A percentile compares a stretch with the other conserved stretches of the same genome.
phyloP scores from a whole-genome alignment of 2,797 vertebrate genomes.

The Philypnodon macrostomus region DNA sequence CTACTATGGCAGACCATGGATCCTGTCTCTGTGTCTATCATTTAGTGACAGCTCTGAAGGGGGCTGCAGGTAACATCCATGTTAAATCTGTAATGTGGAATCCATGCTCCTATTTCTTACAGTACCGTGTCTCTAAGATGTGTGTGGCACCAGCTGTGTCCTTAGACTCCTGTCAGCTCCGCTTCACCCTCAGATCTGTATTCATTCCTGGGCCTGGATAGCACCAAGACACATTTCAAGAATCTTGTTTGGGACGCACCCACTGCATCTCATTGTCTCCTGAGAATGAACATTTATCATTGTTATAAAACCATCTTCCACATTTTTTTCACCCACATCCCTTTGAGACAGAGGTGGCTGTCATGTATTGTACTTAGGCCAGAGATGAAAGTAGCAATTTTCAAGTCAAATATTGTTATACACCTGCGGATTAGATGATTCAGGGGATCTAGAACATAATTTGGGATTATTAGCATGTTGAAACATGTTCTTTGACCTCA shows the following conservation, averaged over 20 bases:
- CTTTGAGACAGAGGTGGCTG: constrained; percentile 16
- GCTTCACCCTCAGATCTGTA: constrained; percentile 55
- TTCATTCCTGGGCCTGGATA: constrained; percentile 53
- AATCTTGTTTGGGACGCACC: constrained; percentile 37
- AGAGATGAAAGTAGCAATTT: constrained; percentile 18
- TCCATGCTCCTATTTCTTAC: constrained; percentile 13
- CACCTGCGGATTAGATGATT: constrained; percentile 24
- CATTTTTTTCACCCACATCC: constrained; percentile 8
- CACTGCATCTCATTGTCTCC: constrained; percentile 33
- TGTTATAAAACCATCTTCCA: constrained; percentile 44
- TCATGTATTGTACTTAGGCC: neutral
- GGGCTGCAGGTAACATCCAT: too few relatives aligned
- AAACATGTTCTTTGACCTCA: neutral
- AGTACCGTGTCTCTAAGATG: constrained; percentile 24
- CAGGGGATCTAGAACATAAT: neutral
- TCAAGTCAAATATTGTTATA: constrained; percentile 12
- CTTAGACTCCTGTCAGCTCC: constrained; percentile 54
- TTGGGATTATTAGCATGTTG: neutral
- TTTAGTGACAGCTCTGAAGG: constrained; percentile 3
- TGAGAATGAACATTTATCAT: constrained; percentile 47
- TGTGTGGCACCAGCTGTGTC: constrained; percentile 42
- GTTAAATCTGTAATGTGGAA: neutral
- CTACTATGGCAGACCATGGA: too few relatives aligned
- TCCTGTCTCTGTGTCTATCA: too few relatives aligned
- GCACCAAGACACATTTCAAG: constrained; percentile 32